Base-by-base conservation (phyloP, 2,113 vertebrate genomes). In the Spea bombifrons region DNA sequence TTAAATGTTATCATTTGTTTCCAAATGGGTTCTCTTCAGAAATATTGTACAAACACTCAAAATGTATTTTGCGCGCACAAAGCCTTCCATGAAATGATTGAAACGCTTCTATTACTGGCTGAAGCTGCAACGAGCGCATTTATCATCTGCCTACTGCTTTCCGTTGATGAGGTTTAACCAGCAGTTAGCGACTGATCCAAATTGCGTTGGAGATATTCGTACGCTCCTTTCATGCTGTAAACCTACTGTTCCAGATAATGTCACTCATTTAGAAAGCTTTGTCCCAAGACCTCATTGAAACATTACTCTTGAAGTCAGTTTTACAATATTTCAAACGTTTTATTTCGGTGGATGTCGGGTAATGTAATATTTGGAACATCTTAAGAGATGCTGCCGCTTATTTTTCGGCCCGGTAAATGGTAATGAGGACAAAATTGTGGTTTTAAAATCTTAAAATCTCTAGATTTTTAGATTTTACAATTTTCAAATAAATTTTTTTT, bases 251-350 rank as follows among this genome's bases (percentile, higher is more conserved):
- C 5, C 5, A 13, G 7, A 64, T 64, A 17, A 64, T 16, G 30
- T 64, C 30, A 13, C 17, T 64, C 61, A 6, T 30, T 64, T 64
- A 7, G 2, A 64, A 16, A 64, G 61, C 61, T 30, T 30, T 64
- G 61, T 15, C 17, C 16, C 17, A 30, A 17, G 17, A 13, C n/a
- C 4, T 3, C 17, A 64, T 16, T 64, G 61, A 64, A 64, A 64
- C 61, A 64, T 64, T 64, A 64, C 16, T 13, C 61, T 30, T 16
- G 8, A 17, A 13, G n/a, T 17, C n/a, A 17, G 3, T 30, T 30
- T 16, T 64, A 17, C 61, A 61, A 64, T 4, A 64, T 64, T 64
- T 64, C 55, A 59, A 59, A 64, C n/a, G n/a, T 59, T 59, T 59
- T 13, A 59, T 13, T 59, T 59, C 55, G 4, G 15, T 2, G 55